Conservation (phyloP, 2,113 vertebrate genomes). For the Mobula birostris region DNA sequence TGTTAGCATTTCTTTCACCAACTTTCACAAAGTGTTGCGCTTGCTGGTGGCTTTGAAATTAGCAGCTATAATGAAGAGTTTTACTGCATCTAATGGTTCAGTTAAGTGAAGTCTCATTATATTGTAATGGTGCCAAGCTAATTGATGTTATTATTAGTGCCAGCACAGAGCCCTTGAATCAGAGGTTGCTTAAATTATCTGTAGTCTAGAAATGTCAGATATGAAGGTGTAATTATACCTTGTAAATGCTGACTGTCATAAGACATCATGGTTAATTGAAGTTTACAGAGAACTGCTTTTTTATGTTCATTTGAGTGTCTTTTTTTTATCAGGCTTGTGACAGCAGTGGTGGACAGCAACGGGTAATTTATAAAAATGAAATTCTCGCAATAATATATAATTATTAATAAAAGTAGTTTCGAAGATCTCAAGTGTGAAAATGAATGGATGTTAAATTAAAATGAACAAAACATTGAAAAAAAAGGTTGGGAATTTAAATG, state of each 20-base stretch:
- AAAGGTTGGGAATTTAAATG: background rate
- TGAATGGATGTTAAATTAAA: conserved; percentile 32
- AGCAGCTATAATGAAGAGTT: conserved; percentile 70
- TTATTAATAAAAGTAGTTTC: conserved; percentile 18
- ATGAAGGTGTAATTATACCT: conserved; percentile 79
- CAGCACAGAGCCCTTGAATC: conserved; percentile 68
- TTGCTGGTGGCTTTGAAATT: conserved; percentile 77
- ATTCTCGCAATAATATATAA: conserved; percentile 21
- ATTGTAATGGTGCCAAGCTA: conserved; percentile 79
- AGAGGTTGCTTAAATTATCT: conserved; percentile 76
- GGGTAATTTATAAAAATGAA: conserved; percentile 31
- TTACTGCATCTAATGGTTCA: conserved; percentile 74
- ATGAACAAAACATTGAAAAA: background rate
- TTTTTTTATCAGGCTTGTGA: conserved; percentile 71
- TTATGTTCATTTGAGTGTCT: conserved; percentile 73
- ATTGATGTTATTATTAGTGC: conserved; percentile 81
- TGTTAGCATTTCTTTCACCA: background rate
- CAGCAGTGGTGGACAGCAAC: conserved; percentile 50
- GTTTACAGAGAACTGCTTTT: conserved; percentile 75
- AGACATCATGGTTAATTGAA: conserved; percentile 78
- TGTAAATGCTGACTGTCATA: conserved; percentile 77
- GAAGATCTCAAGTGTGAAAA: background rate
- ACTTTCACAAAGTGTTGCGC: conserved; percentile 61
- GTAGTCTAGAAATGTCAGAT: conserved; percentile 75
- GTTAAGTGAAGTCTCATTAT: conserved; percentile 73